Percentiles rank a stretch among this genome's conserved stretches.
Conservation (phyloP, 2,113 vertebrate genomes). For the Ochotona princeps region DNA sequence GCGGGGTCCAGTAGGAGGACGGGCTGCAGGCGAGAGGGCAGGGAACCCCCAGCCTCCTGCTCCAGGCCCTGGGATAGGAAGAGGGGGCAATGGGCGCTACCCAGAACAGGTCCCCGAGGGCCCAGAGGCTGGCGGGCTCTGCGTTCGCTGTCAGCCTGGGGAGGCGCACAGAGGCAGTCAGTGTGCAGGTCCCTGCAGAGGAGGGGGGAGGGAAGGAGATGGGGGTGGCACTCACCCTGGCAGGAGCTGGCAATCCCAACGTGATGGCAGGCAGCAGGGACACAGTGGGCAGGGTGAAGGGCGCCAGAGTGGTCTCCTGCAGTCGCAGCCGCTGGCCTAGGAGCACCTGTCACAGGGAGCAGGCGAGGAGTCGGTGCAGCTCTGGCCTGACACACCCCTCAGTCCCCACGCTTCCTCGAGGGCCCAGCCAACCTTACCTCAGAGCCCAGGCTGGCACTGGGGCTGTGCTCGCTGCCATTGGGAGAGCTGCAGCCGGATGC, state of each 20-base stretch:
- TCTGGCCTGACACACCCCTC: too few relatives aligned
- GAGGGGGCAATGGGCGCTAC: constrained; percentile 83
- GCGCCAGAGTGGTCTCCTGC: constrained; percentile 89
- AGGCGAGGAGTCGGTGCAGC: background rate
- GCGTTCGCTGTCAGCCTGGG: constrained; percentile 89
- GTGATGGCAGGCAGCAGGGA: constrained; percentile 90
- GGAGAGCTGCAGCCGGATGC: constrained; percentile 94
- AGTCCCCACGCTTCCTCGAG: background rate
- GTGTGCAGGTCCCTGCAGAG: background rate
- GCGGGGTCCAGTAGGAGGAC: constrained; percentile 94
- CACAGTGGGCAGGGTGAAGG: constrained; percentile 90
- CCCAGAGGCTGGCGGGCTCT: constrained; percentile 83
- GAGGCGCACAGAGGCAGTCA: background rate
- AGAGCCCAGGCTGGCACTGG: constrained; percentile 83
- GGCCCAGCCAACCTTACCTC: constrained; percentile 87
- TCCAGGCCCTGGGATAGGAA: constrained; percentile 91
- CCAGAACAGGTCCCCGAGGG: constrained; percentile 86
- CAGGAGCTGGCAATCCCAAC: constrained; percentile 89
- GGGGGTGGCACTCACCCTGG: constrained; percentile 88
- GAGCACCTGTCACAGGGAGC: constrained; percentile 78
- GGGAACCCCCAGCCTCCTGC: constrained; percentile 86
- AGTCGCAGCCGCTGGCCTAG: constrained; percentile 88
- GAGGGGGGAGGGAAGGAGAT: constrained; percentile 29
- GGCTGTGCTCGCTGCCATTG: constrained; percentile 92
- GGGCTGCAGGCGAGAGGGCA: constrained; percentile 90